Conservation (phyloP, 2,888 invertebrate species). For the Campoplex nolae region DNA sequence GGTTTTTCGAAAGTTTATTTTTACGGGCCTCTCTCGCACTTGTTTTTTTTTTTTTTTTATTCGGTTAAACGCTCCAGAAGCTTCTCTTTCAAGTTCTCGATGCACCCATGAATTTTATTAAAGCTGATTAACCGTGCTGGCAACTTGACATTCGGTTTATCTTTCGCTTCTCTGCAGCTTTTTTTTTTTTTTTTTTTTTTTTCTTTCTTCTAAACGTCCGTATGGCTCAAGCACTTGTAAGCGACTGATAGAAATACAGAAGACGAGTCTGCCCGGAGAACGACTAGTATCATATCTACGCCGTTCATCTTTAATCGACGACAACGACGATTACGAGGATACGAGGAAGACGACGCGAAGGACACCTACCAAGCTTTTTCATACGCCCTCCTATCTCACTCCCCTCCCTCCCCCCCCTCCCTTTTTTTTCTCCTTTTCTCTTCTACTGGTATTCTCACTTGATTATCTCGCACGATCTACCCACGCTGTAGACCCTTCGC, state of each 20-base stretch:
- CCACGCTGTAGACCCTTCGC: not conserved
- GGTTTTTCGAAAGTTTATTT: not conserved
- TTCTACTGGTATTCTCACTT: not conserved
- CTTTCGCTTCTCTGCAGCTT: not conserved
- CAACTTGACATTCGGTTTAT: not conserved
- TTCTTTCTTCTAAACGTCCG: not conserved
- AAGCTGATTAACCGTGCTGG: not conserved
- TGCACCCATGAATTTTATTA: not conserved
- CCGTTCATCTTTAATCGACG: conserved; percentile 55
- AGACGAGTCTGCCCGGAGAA: conserved; percentile 18
- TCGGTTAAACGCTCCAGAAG: not conserved
- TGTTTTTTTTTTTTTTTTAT: not conserved
- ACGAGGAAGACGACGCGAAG: conserved; percentile 31
- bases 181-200: not conserved
- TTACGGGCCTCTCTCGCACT: not conserved
- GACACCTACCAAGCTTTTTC: conserved; percentile 36
- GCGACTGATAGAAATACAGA: conserved; percentile 49
- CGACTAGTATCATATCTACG: conserved; percentile 56
- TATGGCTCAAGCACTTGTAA: not conserved
- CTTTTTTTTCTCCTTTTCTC: not conserved
- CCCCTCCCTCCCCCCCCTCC: not conserved
- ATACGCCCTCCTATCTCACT: not conserved
- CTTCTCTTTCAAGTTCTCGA: not conserved
- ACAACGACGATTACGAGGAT: conserved; percentile 26
- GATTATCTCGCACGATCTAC: not conserved